Percentiles rank a stretch among this genome's conserved stretches.
Evolutionary conservation across 2,888 invertebrate species (phyloP).

Genomic region (Nymphalis c-album): DNA sequence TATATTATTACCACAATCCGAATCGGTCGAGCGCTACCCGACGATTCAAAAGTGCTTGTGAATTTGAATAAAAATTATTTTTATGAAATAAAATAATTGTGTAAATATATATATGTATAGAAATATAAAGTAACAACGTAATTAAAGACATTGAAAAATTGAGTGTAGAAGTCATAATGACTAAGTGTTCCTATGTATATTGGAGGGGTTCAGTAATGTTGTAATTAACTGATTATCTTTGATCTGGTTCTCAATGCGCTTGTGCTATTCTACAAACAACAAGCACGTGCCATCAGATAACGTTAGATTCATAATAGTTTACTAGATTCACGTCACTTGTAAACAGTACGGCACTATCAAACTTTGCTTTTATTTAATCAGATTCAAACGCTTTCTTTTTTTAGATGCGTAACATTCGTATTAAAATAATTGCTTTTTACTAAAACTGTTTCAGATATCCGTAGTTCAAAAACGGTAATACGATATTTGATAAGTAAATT

Average conservation of each 20-base stretch:
- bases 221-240: not conserved
- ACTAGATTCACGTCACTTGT: conserved; percentile 2
- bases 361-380: not conserved
- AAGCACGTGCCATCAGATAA: not conserved
- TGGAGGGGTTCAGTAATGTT: not conserved
- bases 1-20: no score
- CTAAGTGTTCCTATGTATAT: not conserved
- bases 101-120: no score
- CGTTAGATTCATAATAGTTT: not conserved
- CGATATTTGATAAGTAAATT: no score
- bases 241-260: not conserved
- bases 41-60: no score
- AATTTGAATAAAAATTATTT: no score
- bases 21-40: no score
- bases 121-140: no score
- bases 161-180: no score
- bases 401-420: not conserved
- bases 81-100: no score
- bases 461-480: no score
- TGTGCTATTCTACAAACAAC: not conserved
- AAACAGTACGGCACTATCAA: not conserved
- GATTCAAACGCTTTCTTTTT: conserved; percentile 8
- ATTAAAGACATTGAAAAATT: not conserved
- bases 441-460: no score
- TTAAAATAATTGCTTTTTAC: no score